Percentiles rank a stretch among this genome's conserved stretches.
Conservation (phyloP, 2,113 vertebrate genomes). For the Chunga burmeisteri region DNA sequence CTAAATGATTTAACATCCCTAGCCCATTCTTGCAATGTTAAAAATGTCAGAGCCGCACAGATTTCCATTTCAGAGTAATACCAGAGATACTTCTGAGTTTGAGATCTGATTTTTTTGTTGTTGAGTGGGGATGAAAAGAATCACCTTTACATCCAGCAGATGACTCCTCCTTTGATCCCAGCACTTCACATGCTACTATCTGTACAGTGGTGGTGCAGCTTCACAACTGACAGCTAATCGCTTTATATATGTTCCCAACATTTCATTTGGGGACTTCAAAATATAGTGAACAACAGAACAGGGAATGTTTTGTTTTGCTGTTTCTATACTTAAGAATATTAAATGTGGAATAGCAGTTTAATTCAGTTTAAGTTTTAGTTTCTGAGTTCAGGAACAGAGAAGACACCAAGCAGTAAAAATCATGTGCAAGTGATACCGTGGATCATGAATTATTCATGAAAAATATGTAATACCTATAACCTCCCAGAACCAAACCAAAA, state of each 20-base stretch:
- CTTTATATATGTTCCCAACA: not conserved
- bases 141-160: not conserved
- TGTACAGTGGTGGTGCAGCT: not conserved
- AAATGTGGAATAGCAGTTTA: not conserved
- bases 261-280: not conserved
- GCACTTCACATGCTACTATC: not conserved
- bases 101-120: not conserved
- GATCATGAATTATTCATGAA: not conserved
- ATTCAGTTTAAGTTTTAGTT: not conserved
- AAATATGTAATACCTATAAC: not conserved
- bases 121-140: not conserved
- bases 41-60: not conserved
- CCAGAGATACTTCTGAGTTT: not conserved
- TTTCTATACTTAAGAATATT: not conserved
- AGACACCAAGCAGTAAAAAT: not conserved
- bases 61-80: not conserved
- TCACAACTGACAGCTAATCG: not conserved
- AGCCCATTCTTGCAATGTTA: not conserved
- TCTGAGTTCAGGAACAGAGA: not conserved
- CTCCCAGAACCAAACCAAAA: not conserved
- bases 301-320: not conserved
- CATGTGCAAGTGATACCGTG: not conserved
- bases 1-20: not conserved
- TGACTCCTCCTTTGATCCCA: not conserved
- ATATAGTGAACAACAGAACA: not conserved